Evolutionary conservation across 2,797 vertebrate species (phyloP).

Genomic region (Masticophis lateralis): DNA sequence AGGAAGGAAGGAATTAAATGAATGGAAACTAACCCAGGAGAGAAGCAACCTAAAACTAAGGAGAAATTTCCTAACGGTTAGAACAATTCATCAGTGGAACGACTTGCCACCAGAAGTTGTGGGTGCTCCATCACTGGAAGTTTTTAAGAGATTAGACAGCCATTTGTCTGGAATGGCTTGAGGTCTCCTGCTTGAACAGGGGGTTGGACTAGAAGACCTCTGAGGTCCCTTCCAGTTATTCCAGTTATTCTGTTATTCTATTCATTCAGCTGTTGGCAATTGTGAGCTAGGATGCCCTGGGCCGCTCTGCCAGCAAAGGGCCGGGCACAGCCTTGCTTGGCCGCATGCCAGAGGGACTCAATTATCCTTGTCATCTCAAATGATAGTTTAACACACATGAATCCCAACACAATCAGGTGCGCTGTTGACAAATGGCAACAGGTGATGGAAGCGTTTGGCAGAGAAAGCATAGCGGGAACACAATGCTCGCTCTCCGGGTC

Average conservation of each 20-base stretch:
- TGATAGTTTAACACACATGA: background rate
- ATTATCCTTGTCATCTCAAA: background rate
- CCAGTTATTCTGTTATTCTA: background rate
- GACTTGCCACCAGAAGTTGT: no score
- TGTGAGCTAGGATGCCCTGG: background rate
- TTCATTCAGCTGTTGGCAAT: background rate
- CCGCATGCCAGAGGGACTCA: background rate
- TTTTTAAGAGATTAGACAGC: background rate
- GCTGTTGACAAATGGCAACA: background rate
- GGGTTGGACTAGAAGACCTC: background rate
- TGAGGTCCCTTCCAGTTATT: background rate
- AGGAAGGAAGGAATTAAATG: no score
- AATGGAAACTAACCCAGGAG: no score
- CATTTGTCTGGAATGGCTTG: background rate
- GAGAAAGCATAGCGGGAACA: rapidly evolving
- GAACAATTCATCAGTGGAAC: no score
- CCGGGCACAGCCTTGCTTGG: background rate
- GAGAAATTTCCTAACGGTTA: no score
- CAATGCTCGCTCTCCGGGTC: background rate
- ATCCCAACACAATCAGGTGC: background rate
- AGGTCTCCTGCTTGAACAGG: background rate
- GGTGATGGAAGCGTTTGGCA: background rate
- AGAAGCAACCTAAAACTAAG: no score
- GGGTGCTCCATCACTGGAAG: background rate
- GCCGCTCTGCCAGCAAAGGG: background rate